Evolutionary conservation across 2,888 invertebrate species (phyloP).

Genomic region (Phasia obesa): DNA sequence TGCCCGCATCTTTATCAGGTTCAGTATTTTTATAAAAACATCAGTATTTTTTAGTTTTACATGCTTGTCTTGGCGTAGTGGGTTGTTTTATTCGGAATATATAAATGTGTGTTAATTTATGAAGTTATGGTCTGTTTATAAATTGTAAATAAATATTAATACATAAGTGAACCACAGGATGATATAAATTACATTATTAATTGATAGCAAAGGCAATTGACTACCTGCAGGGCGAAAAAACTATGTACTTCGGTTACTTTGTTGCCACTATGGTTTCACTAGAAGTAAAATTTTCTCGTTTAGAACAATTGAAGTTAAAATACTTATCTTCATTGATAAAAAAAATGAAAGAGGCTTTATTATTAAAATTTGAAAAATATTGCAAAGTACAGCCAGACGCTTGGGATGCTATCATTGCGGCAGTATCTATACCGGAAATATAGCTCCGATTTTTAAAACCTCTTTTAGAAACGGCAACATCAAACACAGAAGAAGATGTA

Average conservation of each 20-base stretch:
- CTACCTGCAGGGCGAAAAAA: background rate
- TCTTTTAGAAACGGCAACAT: background rate
- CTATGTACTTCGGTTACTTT: conserved; percentile 13
- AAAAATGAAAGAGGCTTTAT: too few relatives aligned
- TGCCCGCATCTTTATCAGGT: too few relatives aligned
- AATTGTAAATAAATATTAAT: too few relatives aligned
- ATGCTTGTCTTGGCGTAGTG: background rate
- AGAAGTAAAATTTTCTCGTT: background rate
- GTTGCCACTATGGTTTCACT: conserved; percentile 3
- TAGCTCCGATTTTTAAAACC: conserved; percentile 12
- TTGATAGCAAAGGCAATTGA: background rate
- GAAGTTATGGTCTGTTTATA: too few relatives aligned
- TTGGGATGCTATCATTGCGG: conserved; percentile 12
- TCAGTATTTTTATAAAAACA: too few relatives aligned
- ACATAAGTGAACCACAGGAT: too few relatives aligned
- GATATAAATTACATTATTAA: too few relatives aligned
- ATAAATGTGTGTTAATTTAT: too few relatives aligned
- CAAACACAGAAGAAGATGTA: background rate
- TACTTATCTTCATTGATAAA: too few relatives aligned
- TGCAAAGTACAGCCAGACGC: background rate
- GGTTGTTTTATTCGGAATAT: too few relatives aligned
- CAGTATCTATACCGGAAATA: background rate
- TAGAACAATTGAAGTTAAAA: background rate
- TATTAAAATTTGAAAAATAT: conserved; percentile 1
- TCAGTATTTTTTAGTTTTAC: too few relatives aligned